phyloP scores from a whole-genome alignment of 2,797 vertebrate species.

The Pseudocheirus occidentalis region DNA sequence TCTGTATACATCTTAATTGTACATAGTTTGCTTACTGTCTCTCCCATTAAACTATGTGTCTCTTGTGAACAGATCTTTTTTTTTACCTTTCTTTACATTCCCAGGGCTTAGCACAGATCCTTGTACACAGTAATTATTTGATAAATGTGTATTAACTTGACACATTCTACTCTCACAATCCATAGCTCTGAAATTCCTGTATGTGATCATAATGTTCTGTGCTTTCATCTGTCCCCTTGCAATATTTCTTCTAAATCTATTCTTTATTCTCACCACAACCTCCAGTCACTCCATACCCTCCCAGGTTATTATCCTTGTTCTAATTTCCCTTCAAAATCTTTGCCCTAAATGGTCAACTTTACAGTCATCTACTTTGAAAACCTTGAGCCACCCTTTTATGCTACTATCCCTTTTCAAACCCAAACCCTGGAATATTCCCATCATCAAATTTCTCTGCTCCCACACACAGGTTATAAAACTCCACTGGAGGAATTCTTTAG shows the following conservation, averaged over 20 bases:
- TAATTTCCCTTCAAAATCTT: background rate
- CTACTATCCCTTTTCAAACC: background rate
- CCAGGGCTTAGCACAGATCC: background rate
- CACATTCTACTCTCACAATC: background rate
- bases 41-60: background rate
- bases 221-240: no score
- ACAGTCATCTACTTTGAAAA: background rate
- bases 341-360: background rate
- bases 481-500: background rate
- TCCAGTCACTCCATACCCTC: background rate
- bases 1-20: background rate
- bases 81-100: background rate
- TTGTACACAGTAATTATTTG: background rate
- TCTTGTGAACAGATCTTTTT: background rate
- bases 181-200: background rate
- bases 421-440: background rate
- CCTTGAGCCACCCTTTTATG: background rate
- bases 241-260: background rate
- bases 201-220: background rate
- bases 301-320: background rate
- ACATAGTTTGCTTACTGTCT: background rate
- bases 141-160: background rate
- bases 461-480: background rate
- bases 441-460: background rate
- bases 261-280: background rate